Conservation (phyloP, 2,888 invertebrate species). For the Netelia fuscicornis region DNA sequence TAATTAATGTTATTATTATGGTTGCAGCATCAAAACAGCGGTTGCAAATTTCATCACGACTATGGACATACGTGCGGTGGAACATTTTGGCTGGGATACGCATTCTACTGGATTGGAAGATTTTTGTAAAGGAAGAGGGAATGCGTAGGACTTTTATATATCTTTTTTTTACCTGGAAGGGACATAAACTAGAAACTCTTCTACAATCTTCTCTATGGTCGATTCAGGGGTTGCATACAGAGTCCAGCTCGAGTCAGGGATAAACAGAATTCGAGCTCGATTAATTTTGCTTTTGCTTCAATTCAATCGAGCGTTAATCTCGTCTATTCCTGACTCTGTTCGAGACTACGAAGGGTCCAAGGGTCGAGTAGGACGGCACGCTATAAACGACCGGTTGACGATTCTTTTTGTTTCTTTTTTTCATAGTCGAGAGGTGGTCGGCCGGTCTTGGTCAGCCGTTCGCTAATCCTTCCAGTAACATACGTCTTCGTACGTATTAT, state of each 20-base stretch:
- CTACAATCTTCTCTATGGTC: slow-evolving; percentile 12
- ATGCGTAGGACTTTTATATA: slow-evolving; percentile 7
- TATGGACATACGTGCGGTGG: slow-evolving; percentile 46
- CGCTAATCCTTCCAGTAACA: slow-evolving; percentile 50
- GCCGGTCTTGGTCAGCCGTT: slow-evolving; percentile 81
- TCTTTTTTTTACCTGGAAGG: slow-evolving; percentile 1
- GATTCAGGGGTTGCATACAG: slow-evolving; percentile 33
- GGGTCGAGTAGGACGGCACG: slow-evolving; percentile 8
- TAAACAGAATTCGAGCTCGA: not conserved
- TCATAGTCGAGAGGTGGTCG: slow-evolving; percentile 67
- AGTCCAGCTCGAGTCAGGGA: slow-evolving; percentile 32
- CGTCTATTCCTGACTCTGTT: not conserved
- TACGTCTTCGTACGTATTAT: slow-evolving; percentile 58
- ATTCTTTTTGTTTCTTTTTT: slow-evolving; percentile 29
- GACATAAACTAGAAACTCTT: slow-evolving; percentile 6
- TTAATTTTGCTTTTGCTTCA: not conserved
- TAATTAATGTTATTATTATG: slow-evolving; percentile 29
- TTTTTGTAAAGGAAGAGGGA: slow-evolving; percentile 16
- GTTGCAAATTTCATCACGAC: slow-evolving; percentile 31
- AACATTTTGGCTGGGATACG: slow-evolving; percentile 26
- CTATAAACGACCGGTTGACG: slow-evolving; percentile 18
- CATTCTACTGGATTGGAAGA: slow-evolving; percentile 14
- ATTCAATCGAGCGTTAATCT: not conserved
- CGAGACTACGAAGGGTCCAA: slow-evolving; percentile 28
- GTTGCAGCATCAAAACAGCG: slow-evolving; percentile 44